Base-by-base conservation (phyloP, 2,888 invertebrate species). In the Plebejus argus region DNA sequence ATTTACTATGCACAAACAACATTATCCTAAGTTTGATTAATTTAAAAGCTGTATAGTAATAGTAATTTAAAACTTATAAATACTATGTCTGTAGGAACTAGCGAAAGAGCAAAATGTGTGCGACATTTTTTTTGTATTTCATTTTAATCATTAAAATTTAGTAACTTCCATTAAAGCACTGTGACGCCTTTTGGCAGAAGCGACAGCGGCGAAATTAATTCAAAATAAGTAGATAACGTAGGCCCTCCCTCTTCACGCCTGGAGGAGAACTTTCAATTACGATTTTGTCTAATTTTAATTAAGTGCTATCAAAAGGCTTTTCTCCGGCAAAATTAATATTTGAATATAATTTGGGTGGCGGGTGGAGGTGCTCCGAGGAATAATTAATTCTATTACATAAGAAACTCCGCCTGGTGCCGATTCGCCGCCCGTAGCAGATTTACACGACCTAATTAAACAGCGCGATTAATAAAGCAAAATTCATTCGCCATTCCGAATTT, bases 281-380 rank as follows among this genome's bases (percentile, higher is more conserved):
- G 91, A 94, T 93, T 94, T 94, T 92, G 93, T 93, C 93, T 93
- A 93, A 94, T 93, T 93, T 94, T 93, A 93, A 94, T 94, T 93
- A 94, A 93, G 93, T 92, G 92, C 90, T 93, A 92, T 93, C 92
- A 90, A 92, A 92, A 93, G 92, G 92, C 92, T 91, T 93, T 93
- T 90, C 93, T 91, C 89, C 91, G 90, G 88, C 89, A 91, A 93
- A 94, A 94, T 94, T 94, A 94, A 93, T 94, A 94, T 94, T 94
- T 93, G 92, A 93, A 93, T 93, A 93, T 93, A 94, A 94, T 93
- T 94, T 93, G 87, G 92, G 94, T 87, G 90, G 93, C 90, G 88
- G 94, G 91, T 88, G 92, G 91, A 87, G 94, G 91, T 91, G 91
- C 95, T 89, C 87, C 91, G 89, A 90, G 85, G 90, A 93, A 92